Evolutionary conservation across 2,113 vertebrate genomes (phyloP).

Genomic region (Chinchilla lanigera): DNA sequence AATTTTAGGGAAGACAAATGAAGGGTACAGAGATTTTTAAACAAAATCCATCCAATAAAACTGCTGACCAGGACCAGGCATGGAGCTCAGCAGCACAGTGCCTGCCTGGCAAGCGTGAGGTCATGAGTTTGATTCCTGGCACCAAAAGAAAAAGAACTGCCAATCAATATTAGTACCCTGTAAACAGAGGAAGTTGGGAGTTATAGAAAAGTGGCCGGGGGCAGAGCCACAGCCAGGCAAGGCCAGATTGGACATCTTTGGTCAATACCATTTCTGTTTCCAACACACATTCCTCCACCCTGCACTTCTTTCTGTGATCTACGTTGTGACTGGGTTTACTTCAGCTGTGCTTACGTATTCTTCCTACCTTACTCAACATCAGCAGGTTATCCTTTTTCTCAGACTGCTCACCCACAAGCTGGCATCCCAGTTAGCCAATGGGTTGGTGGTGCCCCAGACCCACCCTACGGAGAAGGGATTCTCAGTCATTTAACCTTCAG

Average conservation of each 20-base stretch:
- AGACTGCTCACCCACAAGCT: background rate
- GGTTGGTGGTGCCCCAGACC: background rate
- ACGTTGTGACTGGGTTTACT: rapidly evolving
- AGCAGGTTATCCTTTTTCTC: too few species aligned
- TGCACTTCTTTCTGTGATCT: background rate
- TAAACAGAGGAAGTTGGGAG: background rate
- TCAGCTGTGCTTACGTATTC: background rate
- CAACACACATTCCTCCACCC: rapidly evolving
- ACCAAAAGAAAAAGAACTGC: background rate
- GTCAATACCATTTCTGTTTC: background rate
- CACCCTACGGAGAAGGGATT: background rate
- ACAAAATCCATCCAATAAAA: background rate
- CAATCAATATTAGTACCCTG: too few species aligned
- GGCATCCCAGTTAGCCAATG: background rate
- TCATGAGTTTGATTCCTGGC: too few species aligned
- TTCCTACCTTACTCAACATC: background rate
- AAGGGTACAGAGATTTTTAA: background rate
- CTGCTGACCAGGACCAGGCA: background rate
- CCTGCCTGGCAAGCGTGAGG: too few species aligned
- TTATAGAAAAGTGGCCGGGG: rapidly evolving
- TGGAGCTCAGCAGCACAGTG: too few species aligned
- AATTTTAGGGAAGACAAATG: background rate
- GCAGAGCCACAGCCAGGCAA: background rate
- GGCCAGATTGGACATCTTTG: background rate
- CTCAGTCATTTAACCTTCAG: background rate